Evolutionary conservation across 1,140 invertebrate species (phyloP).

Genomic region (Ladona fulva): DNA sequence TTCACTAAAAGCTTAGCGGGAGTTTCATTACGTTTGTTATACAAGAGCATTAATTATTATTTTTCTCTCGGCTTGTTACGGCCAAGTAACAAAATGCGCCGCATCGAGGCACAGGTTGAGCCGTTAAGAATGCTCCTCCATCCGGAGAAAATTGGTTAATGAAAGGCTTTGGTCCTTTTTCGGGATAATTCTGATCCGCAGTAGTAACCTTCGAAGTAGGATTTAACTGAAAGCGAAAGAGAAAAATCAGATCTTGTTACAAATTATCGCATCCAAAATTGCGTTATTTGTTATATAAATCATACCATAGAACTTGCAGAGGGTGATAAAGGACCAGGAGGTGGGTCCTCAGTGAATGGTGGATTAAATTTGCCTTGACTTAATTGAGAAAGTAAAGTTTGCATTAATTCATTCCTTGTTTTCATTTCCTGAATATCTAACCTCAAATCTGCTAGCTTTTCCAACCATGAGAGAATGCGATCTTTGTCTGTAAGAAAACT

Average conservation of each 20-base stretch:
- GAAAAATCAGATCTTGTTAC: too few species aligned
- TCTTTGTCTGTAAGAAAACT: slow-evolving; percentile 28
- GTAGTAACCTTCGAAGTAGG: too few species aligned
- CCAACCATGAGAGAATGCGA: slow-evolving; percentile 37
- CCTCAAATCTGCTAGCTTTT: slow-evolving; percentile 35
- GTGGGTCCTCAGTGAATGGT: slow-evolving; percentile 38
- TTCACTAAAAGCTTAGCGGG: too few species aligned
- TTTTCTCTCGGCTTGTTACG: neutral
- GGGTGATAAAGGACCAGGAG: slow-evolving; percentile 30
- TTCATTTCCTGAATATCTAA: slow-evolving; percentile 37
- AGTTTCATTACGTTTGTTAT: too few species aligned
- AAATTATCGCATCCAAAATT: too few species aligned
- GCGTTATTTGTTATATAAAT: too few species aligned
- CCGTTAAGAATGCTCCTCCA: slow-evolving; percentile 40
- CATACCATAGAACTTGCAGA: neutral
- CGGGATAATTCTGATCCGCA: neutral
- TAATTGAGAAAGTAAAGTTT: slow-evolving; percentile 38
- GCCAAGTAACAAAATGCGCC: slow-evolving; percentile 33
- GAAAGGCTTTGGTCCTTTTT: slow-evolving; percentile 27
- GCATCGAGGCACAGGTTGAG: slow-evolving; percentile 40
- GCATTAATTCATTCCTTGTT: slow-evolving; percentile 43
- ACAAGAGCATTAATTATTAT: too few species aligned
- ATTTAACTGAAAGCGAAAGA: too few species aligned
- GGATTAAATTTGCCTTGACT: slow-evolving; percentile 34
- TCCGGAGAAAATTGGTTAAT: slow-evolving; percentile 40